phyloP scores from a whole-genome alignment of 2,888 invertebrate genomes.

The Habrosyne pyritoides region DNA sequence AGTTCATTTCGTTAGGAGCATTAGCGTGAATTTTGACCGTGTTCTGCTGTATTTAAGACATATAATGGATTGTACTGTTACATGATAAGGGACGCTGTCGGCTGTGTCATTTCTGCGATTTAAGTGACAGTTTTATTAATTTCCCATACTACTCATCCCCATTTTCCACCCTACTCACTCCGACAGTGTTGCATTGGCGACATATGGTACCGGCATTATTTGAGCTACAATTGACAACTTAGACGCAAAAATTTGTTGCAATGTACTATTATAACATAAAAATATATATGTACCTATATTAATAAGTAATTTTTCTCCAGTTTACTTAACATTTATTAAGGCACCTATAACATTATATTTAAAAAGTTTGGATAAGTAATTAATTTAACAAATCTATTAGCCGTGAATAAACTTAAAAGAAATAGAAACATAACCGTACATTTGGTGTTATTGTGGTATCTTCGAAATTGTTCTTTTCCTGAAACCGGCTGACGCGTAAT shows the following conservation, averaged over 20 bases:
- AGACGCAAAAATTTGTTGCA: slow-evolving; percentile 35
- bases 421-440: neutral
- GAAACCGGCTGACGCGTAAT: slow-evolving; percentile 27
- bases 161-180: slow-evolving; percentile 73
- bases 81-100: slow-evolving; percentile 63
- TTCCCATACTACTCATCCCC: slow-evolving; percentile 82
- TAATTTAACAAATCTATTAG: neutral
- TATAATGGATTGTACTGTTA: slow-evolving; percentile 45
- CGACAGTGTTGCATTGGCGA: slow-evolving; percentile 70
- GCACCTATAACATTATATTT: too few species aligned
- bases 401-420: neutral
- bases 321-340: too few species aligned
- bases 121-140: slow-evolving; percentile 91
- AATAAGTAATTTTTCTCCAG: neutral
- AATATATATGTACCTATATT: slow-evolving; percentile 7
- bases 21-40: slow-evolving; percentile 45
- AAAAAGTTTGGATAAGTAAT: neutral
- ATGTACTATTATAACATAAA: slow-evolving; percentile 15
- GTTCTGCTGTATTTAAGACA: slow-evolving; percentile 44
- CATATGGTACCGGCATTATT: slow-evolving; percentile 69
- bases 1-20: slow-evolving; percentile 44
- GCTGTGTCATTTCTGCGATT: slow-evolving; percentile 81
- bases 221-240: slow-evolving; percentile 39
- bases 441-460: neutral
- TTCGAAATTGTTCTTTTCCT: neutral